Percentiles rank a stretch among this genome's conserved stretches.
These are phyloP conservation scores for Myiotriccus ornatus DNA, from an alignment of 2,797 vertebrate species.

Conservation along the genomic window DNA sequence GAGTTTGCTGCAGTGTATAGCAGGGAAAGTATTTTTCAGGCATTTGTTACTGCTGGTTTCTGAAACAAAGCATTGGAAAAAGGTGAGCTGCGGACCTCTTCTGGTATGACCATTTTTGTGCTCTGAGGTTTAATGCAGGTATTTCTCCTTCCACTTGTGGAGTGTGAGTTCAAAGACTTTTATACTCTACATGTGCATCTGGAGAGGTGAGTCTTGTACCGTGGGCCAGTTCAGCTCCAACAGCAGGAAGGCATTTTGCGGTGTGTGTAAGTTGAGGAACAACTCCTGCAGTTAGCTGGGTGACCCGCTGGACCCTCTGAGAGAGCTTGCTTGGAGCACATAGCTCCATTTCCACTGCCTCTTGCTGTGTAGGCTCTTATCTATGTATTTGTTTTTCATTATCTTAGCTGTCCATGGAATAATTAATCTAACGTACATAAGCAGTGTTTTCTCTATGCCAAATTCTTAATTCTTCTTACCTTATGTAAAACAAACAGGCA, in stretches of 20 bases:
- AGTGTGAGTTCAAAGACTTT: not conserved
- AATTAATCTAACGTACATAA: rapidly evolving
- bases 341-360: rapidly evolving
- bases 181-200: rapidly evolving
- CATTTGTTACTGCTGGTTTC: not conserved
- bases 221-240: not conserved
- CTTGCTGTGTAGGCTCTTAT: not conserved
- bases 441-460: not conserved
- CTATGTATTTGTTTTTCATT: not conserved
- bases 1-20: not conserved
- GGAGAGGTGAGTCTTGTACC: not conserved
- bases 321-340: not conserved
- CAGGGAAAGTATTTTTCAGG: not conserved
- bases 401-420: not conserved
- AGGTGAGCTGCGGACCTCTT: not conserved
- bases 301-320: rapidly evolving
- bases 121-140: not conserved
- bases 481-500: rapidly evolving
- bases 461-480: not conserved
- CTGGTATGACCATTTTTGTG: not conserved
- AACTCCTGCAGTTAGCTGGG: not conserved
- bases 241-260: not conserved
- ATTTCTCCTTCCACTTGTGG: not conserved
- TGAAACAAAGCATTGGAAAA: not conserved
- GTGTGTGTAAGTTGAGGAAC: not conserved